A percentile compares a stretch with the other conserved stretches of the same genome.
phyloP scores from a whole-genome alignment of 2,113 vertebrate species.

The Actenoides hombroni region DNA sequence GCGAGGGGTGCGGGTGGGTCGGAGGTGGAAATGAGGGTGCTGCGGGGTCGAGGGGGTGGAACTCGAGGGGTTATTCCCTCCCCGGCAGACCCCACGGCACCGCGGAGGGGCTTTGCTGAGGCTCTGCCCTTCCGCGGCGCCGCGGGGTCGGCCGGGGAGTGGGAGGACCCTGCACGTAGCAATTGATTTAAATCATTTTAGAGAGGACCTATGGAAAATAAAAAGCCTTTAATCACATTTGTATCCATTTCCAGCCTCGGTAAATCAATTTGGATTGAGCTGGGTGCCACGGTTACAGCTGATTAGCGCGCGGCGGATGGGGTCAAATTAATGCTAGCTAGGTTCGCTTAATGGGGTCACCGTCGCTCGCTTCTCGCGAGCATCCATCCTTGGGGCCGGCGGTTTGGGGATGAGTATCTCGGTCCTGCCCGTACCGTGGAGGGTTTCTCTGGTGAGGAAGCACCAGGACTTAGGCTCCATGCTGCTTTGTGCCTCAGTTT shows the following conservation, averaged over 20 bases:
- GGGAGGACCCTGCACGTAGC: constrained; percentile 50
- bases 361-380: background rate
- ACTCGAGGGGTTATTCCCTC: background rate
- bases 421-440: background rate
- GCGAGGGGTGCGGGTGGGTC: background rate
- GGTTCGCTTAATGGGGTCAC: constrained; percentile 64
- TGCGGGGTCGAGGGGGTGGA: background rate
- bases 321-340: constrained; percentile 74
- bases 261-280: constrained; percentile 86
- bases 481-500: background rate
- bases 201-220: constrained; percentile 80
- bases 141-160: background rate
- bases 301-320: constrained; percentile 75
- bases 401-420: background rate
- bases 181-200: constrained; percentile 81
- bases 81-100: background rate
- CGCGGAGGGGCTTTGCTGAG: background rate
- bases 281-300: constrained; percentile 77
- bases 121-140: background rate
- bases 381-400: background rate
- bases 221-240: constrained; percentile 86
- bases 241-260: constrained; percentile 80
- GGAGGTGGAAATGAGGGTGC: background rate
- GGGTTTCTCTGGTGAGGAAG: background rate
- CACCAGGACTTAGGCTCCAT: background rate